phyloP scores from a whole-genome alignment of 2,113 vertebrate species.

The Ophthalmolycus amberensis region DNA sequence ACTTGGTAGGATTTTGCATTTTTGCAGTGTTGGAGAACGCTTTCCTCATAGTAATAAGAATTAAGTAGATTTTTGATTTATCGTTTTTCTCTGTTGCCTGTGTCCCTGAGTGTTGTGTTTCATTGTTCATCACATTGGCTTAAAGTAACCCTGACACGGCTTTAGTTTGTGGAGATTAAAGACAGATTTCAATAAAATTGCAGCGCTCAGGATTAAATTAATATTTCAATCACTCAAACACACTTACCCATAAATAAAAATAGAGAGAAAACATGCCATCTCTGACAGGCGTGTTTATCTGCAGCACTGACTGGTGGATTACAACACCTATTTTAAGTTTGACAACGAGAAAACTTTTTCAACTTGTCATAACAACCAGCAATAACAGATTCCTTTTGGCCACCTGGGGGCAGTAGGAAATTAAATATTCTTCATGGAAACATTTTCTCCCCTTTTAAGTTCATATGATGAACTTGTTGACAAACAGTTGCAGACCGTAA shows the following conservation, averaged over 20 bases:
- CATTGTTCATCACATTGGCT: conserved; percentile 27
- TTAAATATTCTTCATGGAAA: too few relatives aligned
- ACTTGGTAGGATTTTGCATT: background rate
- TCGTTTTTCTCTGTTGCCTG: background rate
- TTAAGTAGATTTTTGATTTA: background rate
- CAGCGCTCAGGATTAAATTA: conserved; percentile 14
- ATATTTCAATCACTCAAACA: conserved; percentile 23
- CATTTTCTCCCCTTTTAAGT: background rate
- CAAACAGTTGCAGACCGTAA: background rate
- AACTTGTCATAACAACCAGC: background rate
- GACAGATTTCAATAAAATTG: conserved; percentile 13
- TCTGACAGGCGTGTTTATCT: conserved; percentile 25
- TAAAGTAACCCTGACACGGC: conserved; percentile 12
- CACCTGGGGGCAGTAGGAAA: background rate
- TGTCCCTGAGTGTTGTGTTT: conserved; percentile 19
- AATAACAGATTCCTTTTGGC: background rate
- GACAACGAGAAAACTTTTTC: background rate
- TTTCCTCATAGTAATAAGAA: background rate
- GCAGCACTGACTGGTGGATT: conserved; percentile 1
- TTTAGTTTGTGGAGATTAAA: conserved; percentile 44
- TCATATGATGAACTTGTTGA: background rate
- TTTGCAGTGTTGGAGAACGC: background rate
- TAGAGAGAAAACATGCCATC: background rate
- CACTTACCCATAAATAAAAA: conserved; percentile 3
- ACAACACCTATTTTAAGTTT: background rate